These are phyloP conservation scores for Musca vetustissima DNA, from an alignment of 1,140 invertebrate genomes.

Conservation along the genomic window DNA sequence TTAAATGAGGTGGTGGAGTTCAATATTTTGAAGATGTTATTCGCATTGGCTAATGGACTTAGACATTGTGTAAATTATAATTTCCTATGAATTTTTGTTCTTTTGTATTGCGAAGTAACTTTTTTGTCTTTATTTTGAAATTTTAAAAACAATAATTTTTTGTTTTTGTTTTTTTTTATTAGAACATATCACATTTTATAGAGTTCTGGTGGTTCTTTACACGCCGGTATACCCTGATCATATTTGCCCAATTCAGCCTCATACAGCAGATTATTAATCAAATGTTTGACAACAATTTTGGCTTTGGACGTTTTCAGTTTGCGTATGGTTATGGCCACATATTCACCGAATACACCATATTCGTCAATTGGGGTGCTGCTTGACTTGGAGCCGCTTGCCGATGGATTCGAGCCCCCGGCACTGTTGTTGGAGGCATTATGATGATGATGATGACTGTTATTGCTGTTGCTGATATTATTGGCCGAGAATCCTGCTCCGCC, in stretches of 20 bases:
- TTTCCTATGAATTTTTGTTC: too few relatives aligned
- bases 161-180: background rate
- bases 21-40: too few relatives aligned
- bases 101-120: slow-evolving; percentile 29
- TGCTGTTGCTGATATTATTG: slow-evolving; percentile 34
- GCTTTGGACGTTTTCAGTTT: slow-evolving; percentile 51
- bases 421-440: slow-evolving; percentile 20
- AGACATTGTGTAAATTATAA: too few relatives aligned
- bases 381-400: background rate
- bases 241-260: slow-evolving; percentile 52
- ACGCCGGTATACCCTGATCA: slow-evolving; percentile 50
- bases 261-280: slow-evolving; percentile 51
- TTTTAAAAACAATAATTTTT: slow-evolving; percentile 15
- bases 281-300: slow-evolving; percentile 51
- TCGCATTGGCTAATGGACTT: too few relatives aligned
- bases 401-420: slow-evolving; percentile 26
- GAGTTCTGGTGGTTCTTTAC: slow-evolving; percentile 51
- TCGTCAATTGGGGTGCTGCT: slow-evolving; percentile 41
- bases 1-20: too few relatives aligned
- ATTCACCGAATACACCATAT: slow-evolving; percentile 51
- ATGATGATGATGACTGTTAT: too few relatives aligned
- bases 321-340: slow-evolving; percentile 52
- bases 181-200: slow-evolving; percentile 48
- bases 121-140: slow-evolving; percentile 21
- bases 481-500: slow-evolving; percentile 10